phyloP scores from a whole-genome alignment of 2,797 vertebrate species.

The Aulostomus chinensis region DNA sequence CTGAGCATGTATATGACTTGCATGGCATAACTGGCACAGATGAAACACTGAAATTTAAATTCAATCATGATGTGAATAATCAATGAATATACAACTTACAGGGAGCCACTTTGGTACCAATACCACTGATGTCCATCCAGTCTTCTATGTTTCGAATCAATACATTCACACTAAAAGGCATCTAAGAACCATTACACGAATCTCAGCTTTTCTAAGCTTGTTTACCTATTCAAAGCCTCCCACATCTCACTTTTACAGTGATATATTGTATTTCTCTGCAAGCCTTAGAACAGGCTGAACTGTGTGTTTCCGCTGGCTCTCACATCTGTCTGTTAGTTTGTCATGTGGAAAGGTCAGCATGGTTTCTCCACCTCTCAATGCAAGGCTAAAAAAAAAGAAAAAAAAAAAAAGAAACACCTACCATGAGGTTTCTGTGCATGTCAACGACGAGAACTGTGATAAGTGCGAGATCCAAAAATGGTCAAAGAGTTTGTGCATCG shows the following conservation, averaged over 20 bases:
- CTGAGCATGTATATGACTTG: no score
- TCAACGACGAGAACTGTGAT: constrained; percentile 46
- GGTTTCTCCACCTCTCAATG: constrained; percentile 53
- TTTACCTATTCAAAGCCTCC: constrained; percentile 39
- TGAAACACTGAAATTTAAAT: not conserved
- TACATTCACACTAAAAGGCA: constrained; percentile 40
- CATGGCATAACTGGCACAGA: no score
- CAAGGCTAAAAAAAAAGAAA: no score
- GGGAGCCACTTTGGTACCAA: constrained; percentile 34
- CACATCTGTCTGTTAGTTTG: constrained; percentile 58
- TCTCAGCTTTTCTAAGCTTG: constrained; percentile 58
- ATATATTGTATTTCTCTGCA: constrained; percentile 34
- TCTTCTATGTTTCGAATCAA: constrained; percentile 52
- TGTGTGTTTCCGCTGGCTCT: constrained; percentile 59
- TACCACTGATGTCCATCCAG: constrained; percentile 37
- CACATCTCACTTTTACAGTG: constrained; percentile 27
- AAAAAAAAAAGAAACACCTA: constrained; percentile 32
- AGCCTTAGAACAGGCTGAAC: constrained; percentile 43
- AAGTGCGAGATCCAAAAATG: no score
- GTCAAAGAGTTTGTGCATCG: no score
- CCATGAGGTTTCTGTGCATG: constrained; percentile 47
- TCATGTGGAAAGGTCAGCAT: constrained; percentile 73
- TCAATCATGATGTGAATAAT: constrained; percentile 45
- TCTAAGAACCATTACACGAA: constrained; percentile 45
- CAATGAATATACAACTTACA: constrained; percentile 39